Evolutionary conservation across 2,888 invertebrate species (phyloP), one percentile per base, ranked within the genome.

Genomic region (Lacanobia wlatinum): DNA sequence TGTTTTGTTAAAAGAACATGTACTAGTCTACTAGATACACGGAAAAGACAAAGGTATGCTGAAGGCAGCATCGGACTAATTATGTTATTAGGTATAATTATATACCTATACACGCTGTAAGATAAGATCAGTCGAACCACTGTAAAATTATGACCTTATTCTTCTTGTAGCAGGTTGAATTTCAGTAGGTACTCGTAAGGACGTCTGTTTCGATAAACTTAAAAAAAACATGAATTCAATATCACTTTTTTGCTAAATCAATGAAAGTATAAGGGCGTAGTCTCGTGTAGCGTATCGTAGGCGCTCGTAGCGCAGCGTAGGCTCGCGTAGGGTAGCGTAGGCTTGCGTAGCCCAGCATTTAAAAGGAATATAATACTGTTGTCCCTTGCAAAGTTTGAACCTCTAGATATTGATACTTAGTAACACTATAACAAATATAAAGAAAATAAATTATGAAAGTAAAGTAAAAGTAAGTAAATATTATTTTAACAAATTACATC

Each of bases 31-130:
- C 46, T 52, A 64, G n/a, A 7, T 38, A 56, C 46, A 64, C 63
- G 63, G 58, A 80, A 63, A 73, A 80, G 18, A 67, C 70, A 70
- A 79, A 70, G 70, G 66, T 65, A 12, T 12, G 38, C 55, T 60
- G 53, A 53, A 61, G 70, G 70, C 12, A 67, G 38, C 28, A 76
- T 76, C 23, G 16, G 43, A 56, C 74, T 77, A 74, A 77, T 60
- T 77, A 56, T 43, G 69, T 55, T 56, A 56, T 61, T 50, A 75
- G 43, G 59, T 59, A 67, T 48, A 55, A n/a, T 8, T 38, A 12
- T 2, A 4, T 34, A 46, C 7, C 18, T 53, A 9, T 21, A 34
- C 18, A 18, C 5, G 14, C 6, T 73, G 16, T 53, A 34, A 34
- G 2, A 61, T 23, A 21, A 23, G 16, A 43, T 43, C 12, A 23